A percentile compares a stretch with the other conserved stretches of the same genome.
Evolutionary conservation across 2,113 vertebrate species (phyloP).

Genomic region (Lota lota): DNA sequence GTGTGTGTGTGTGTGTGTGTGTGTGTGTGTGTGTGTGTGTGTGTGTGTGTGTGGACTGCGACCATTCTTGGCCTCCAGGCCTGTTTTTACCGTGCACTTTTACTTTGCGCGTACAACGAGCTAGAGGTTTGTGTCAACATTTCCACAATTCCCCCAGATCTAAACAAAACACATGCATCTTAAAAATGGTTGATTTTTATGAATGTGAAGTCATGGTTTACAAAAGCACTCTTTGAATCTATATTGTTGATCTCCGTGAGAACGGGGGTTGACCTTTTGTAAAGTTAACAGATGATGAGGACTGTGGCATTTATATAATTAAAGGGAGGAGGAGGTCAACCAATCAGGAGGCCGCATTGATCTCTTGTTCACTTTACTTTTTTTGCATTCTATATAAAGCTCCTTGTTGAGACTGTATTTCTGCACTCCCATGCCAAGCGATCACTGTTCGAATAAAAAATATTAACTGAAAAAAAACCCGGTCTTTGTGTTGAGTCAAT

Average conservation of each 20-base stretch:
- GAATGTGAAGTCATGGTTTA: conserved; percentile 23
- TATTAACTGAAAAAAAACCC: conserved; percentile 2
- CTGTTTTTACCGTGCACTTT: neutral
- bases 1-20: neutral
- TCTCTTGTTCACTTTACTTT: conserved; percentile 20
- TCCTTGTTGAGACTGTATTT: conserved; percentile 58
- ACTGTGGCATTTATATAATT: too few species aligned
- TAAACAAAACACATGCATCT: neutral
- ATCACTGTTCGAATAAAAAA: conserved; percentile 67
- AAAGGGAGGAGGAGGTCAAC: conserved; percentile 14
- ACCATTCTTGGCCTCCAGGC: neutral
- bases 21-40: neutral
- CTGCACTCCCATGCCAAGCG: conserved; percentile 59
- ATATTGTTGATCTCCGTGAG: conserved; percentile 9
- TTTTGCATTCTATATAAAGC: conserved; percentile 47
- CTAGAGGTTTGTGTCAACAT: neutral
- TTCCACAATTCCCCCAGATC: neutral
- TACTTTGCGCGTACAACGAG: neutral
- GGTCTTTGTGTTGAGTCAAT: conserved; percentile 17
- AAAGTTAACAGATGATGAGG: conserved; percentile 17
- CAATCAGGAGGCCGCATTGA: neutral
- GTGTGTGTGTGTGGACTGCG: neutral
- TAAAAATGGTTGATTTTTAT: neutral
- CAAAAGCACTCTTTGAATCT: conserved; percentile 35
- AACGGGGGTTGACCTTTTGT: conserved; percentile 25